A percentile compares a stretch with the other conserved stretches of the same genome.
phyloP scores from a whole-genome alignment of 2,888 invertebrate species.

The Clepsis dumicolana region DNA sequence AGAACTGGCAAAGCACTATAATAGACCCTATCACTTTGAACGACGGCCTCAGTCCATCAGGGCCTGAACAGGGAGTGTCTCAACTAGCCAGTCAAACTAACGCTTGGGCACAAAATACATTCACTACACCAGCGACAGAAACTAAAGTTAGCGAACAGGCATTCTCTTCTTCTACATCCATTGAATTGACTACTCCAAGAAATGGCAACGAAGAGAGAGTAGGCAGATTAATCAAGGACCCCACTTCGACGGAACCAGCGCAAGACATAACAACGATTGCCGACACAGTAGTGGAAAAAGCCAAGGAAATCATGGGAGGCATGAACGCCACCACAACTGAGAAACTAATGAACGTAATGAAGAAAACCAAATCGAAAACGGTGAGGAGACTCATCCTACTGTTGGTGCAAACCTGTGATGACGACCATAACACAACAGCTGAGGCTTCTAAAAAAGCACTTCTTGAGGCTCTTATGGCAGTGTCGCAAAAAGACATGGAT shows the following conservation, averaged over 20 bases:
- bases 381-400: slow-evolving; percentile 91
- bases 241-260: slow-evolving; percentile 78
- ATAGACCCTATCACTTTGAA: slow-evolving; percentile 91
- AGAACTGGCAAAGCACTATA: slow-evolving; percentile 89
- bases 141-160: slow-evolving; percentile 67
- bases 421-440: slow-evolving; percentile 89
- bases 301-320: slow-evolving; percentile 91
- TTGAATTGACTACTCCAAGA: slow-evolving; percentile 63
- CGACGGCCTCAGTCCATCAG: slow-evolving; percentile 85
- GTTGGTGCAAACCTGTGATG: slow-evolving; percentile 92
- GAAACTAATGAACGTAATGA: slow-evolving; percentile 92
- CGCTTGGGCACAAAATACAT: slow-evolving; percentile 62
- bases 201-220: slow-evolving; percentile 64
- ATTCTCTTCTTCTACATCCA: slow-evolving; percentile 63
- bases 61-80: slow-evolving; percentile 59
- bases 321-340: slow-evolving; percentile 91
- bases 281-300: slow-evolving; percentile 88
- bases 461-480: slow-evolving; percentile 89
- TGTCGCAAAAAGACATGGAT: slow-evolving; percentile 86
- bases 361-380: slow-evolving; percentile 91
- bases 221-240: slow-evolving; percentile 70
- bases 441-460: slow-evolving; percentile 90
- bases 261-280: slow-evolving; percentile 88
- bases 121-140: slow-evolving; percentile 63
- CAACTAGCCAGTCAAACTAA: slow-evolving; percentile 63